Conservation (phyloP, 2,888 invertebrate species). For the Allacma fusca region DNA sequence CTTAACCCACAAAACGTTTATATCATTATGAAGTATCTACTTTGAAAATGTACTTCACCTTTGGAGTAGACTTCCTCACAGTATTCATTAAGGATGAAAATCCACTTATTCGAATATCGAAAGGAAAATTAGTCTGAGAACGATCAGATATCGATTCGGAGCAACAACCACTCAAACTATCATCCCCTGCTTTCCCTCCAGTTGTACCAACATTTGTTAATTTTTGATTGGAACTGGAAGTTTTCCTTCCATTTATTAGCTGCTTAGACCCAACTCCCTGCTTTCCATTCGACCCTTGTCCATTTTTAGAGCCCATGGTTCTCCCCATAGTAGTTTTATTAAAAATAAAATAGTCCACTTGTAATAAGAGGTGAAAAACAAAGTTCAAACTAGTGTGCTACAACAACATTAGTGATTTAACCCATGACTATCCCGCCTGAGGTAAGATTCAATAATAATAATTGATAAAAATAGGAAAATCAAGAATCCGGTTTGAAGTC, state of each 20-base stretch:
- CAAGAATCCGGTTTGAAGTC: not conserved
- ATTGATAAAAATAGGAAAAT: not conserved
- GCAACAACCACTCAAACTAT: not conserved
- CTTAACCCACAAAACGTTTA: slow-evolving; percentile 7
- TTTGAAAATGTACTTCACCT: too few relatives aligned
- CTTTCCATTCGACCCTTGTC: slow-evolving; percentile 26
- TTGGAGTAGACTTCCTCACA: slow-evolving; percentile 50
- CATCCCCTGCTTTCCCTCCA: not conserved
- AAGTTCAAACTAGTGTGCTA: not conserved
- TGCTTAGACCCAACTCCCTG: not conserved
- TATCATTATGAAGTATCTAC: too few relatives aligned
- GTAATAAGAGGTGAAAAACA: not conserved
- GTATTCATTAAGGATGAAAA: slow-evolving; percentile 53
- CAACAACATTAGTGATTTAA: not conserved
- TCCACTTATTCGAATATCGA: slow-evolving; percentile 55
- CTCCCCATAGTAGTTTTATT: slow-evolving; percentile 43
- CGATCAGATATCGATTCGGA: slow-evolving; percentile 39
- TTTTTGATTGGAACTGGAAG: slow-evolving; percentile 18
- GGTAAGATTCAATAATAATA: too few relatives aligned
- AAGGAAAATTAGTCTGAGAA: slow-evolving; percentile 55
- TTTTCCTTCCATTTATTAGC: slow-evolving; percentile 34
- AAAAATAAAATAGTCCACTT: not conserved
- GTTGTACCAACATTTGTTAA: not conserved
- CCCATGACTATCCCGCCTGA: not conserved
- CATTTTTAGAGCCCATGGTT: slow-evolving; percentile 46